Conservation (phyloP, 2,113 vertebrate genomes). For the Corythornis madagascariensis region DNA sequence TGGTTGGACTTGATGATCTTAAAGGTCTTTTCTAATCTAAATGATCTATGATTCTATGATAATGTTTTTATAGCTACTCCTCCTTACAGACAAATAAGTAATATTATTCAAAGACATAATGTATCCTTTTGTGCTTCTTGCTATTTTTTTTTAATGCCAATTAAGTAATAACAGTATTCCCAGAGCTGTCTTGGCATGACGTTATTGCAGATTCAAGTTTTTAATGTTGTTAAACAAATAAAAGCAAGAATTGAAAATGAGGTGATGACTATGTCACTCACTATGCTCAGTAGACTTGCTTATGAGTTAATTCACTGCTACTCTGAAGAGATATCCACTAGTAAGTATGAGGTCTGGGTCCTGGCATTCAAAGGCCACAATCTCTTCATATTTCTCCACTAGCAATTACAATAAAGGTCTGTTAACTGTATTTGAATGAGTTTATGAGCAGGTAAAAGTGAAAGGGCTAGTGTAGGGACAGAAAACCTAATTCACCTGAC, state of each 20-base stretch:
- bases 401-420: not conserved
- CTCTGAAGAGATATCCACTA: not conserved
- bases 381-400: not conserved
- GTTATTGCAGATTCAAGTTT: not conserved
- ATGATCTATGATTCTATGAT: not conserved
- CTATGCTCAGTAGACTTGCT: not conserved
- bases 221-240: not conserved
- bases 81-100: not conserved
- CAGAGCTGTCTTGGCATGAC: not conserved
- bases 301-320: not conserved
- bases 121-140: slow-evolving; percentile 9
- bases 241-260: not conserved
- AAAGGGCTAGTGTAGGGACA: not conserved
- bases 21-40: too few relatives aligned
- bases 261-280: rapidly evolving
- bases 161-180: not conserved
- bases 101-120: not conserved
- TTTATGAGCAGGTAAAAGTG: not conserved
- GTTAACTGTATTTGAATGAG: not conserved
- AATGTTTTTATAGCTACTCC: not conserved
- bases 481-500: not conserved
- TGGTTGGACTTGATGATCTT: too few relatives aligned
- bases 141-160: not conserved
- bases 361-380: not conserved
- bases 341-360: not conserved